Conservation (phyloP, 2,113 vertebrate genomes). For the Erythrolamprus reginae region DNA sequence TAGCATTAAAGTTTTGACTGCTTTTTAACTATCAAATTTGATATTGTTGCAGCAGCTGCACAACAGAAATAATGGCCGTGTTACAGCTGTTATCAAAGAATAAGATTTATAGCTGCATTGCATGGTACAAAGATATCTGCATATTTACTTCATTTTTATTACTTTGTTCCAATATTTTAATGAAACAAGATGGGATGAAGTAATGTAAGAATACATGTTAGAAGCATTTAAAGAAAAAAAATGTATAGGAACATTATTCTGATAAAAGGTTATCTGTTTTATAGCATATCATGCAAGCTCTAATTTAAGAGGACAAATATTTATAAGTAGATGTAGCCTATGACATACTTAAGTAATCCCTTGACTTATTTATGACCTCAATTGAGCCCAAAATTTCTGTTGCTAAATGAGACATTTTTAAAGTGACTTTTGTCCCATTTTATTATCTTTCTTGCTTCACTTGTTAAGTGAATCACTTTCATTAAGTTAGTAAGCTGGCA, state of each 20-base stretch:
- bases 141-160: constrained; percentile 76
- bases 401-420: not conserved
- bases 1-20: constrained; percentile 77
- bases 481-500: not conserved
- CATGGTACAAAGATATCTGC: constrained; percentile 71
- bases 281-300: constrained; percentile 30
- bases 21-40: constrained; percentile 79
- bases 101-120: constrained; percentile 70
- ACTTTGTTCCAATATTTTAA: constrained; percentile 71
- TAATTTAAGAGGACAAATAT: not conserved
- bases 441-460: not conserved
- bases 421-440: not conserved
- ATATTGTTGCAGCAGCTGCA: constrained; percentile 77
- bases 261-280: constrained; percentile 9
- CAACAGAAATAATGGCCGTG: constrained; percentile 68
- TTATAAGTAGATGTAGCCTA: too few relatives aligned
- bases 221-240: constrained; percentile 35
- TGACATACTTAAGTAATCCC: too few relatives aligned
- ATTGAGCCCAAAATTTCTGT: not conserved
- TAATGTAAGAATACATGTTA: constrained; percentile 62
- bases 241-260: constrained; percentile 30
- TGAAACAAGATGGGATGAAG: constrained; percentile 72
- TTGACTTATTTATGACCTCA: not conserved
- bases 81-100: constrained; percentile 74
- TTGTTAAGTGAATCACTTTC: not conserved